Percentiles rank a stretch among this genome's conserved stretches.
These are phyloP conservation scores for Drosophila meridiana DNA, from an alignment of 2,888 invertebrate species.

Conservation along the genomic window DNA sequence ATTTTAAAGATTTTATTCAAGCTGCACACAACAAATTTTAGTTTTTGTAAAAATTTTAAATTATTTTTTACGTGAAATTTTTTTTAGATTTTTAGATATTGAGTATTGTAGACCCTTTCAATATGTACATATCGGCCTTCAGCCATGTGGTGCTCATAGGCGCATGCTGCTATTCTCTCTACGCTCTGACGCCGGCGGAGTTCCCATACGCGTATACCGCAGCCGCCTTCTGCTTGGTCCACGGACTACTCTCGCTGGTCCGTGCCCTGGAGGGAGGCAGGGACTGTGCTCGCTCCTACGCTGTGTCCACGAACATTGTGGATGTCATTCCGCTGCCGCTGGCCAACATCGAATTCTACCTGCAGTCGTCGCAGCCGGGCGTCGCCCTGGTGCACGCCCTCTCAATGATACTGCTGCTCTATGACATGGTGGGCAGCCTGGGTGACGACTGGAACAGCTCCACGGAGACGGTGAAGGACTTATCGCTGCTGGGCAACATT, in stretches of 20 bases:
- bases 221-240: conserved; percentile 65
- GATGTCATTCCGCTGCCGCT: conserved; percentile 67
- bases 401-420: conserved; percentile 67
- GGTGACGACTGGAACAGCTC: conserved; percentile 51
- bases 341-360: conserved; percentile 75
- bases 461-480: conserved; percentile 63
- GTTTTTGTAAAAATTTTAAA: neutral
- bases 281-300: conserved; percentile 28
- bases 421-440: conserved; percentile 64
- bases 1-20: neutral
- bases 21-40: neutral
- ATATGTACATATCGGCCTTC: neutral
- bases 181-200: conserved; percentile 37
- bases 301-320: conserved; percentile 59
- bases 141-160: conserved; percentile 46
- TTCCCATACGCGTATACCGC: conserved; percentile 67
- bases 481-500: conserved; percentile 68
- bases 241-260: conserved; percentile 63
- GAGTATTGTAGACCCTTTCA: neutral
- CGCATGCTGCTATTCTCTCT: conserved; percentile 60
- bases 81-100: neutral
- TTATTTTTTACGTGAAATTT: neutral
- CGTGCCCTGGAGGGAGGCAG: conserved; percentile 12
- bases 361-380: conserved; percentile 37
- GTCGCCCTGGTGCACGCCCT: conserved; percentile 69